Conservation (phyloP, 2,797 vertebrate species). For the Xiphorhynchus erythropygius region DNA sequence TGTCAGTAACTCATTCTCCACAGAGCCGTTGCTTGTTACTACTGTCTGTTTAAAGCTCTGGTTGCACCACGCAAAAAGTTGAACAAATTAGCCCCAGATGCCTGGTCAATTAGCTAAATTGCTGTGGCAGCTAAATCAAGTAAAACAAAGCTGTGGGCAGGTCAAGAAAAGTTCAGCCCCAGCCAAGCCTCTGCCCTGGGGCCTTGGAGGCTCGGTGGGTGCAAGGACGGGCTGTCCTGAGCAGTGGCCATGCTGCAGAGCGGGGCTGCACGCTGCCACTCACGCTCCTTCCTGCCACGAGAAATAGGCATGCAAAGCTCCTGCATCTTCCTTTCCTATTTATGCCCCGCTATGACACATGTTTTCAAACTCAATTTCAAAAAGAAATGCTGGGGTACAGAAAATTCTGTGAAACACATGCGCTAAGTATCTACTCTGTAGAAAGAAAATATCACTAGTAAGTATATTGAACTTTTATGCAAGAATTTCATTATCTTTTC, state of each 20-base stretch:
- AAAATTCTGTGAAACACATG: not conserved
- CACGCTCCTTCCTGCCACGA: no score
- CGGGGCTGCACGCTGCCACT: not conserved
- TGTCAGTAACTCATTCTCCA: not conserved
- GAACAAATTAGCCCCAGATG: not conserved
- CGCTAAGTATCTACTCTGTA: not conserved
- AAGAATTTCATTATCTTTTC: not conserved
- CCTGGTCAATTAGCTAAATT: not conserved
- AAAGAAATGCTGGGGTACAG: not conserved
- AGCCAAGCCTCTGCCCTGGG: not conserved
- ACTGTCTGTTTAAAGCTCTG: not conserved
- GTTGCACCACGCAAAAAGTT: not conserved
- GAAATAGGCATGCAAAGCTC: not conserved
- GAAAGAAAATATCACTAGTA: not conserved
- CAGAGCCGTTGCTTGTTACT: not conserved
- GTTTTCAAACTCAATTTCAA: not conserved
- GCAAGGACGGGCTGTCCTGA: not conserved
- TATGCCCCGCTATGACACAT: not conserved
- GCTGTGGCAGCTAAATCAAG: not conserved
- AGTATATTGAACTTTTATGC: not conserved
- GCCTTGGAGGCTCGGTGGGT: not conserved
- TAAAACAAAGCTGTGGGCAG: not conserved
- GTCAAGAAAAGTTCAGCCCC: not conserved
- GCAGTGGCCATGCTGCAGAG: not conserved
- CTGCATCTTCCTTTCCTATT: not conserved